Evolutionary conservation across 2,113 vertebrate genomes (phyloP), one percentile per base, ranked within the genome.

Genomic region (Garra rufa): DNA sequence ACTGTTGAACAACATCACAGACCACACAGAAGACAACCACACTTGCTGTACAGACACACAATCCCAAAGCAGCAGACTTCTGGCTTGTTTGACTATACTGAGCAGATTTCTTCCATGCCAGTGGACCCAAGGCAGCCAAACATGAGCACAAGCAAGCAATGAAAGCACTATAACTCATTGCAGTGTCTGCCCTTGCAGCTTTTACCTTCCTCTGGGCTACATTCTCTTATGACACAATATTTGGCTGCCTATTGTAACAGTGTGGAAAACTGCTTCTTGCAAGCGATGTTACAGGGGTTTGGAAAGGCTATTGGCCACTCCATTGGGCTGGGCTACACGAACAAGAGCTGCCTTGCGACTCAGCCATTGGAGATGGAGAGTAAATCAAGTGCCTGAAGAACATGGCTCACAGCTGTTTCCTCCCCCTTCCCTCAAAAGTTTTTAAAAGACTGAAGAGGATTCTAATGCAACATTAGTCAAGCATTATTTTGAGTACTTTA

Each of bases 301-400:
- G 73, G 71, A 80, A 87, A 86, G 90, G 87, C 88, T 88, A 78
- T 75, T 70, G 87, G 82, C 84, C 83, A 88, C 85, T 83, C 79
- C 85, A 82, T 90, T 88, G 90, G 91, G 88, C 87, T 78, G 91
- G 81, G 85, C 82, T 69, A 61, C 55, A 73, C 85, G 73, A 90
- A 90, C 89, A 91, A n/a, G 92, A 95, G 93, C 92, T 93, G 93
- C 89, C 81, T 90, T 92, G 90, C 86, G 87, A 91, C 75, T 83
- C 63, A 85, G n/a, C 11, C 59, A 28, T 80, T 75, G 78, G 43
- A 80, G 71, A 88, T 88, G 69, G 85, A 83, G 87, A 87, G 81
- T 88, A 89, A 90, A 90, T 93, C 88, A 92, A 88, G 86, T 83
- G 83, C 87, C 81, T 88, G 78, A 80, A 89, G 85, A 92, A 91